A percentile compares a stretch with the other conserved stretches of the same genome.
These are phyloP conservation scores for Scolopax mira DNA, from an alignment of 2,113 vertebrate genomes.

Conservation along the genomic window DNA sequence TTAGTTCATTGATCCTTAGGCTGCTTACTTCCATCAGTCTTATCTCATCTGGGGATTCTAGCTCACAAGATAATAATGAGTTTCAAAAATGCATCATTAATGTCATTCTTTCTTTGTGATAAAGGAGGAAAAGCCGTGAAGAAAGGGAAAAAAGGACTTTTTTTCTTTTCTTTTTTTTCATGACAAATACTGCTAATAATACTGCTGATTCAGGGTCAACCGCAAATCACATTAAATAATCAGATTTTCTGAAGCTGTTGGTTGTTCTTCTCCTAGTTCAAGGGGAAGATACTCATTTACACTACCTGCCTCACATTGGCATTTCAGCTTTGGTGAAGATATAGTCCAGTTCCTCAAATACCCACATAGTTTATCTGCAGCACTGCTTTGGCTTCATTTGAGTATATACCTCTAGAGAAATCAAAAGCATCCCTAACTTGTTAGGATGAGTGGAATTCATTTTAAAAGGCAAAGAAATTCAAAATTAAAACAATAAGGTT, in stretches of 20 bases:
- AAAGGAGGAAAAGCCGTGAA: neutral
- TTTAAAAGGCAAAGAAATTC: neutral
- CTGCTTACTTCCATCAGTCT: neutral
- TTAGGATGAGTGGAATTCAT: neutral
- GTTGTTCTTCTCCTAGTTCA: neutral
- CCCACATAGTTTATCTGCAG: neutral
- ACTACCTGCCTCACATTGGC: neutral
- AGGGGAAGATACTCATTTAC: neutral
- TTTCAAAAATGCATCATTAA: neutral
- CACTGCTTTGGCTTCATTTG: neutral
- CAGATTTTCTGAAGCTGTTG: neutral
- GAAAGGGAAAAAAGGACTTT: rapidly evolving
- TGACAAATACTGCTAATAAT: neutral
- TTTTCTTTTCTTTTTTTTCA: neutral
- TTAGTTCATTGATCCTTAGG: neutral
- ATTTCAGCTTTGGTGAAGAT: neutral
- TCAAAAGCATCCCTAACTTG: neutral
- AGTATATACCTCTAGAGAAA: neutral
- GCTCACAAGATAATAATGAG: neutral
- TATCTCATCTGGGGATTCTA: neutral
- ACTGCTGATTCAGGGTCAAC: neutral
- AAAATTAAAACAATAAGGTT: neutral
- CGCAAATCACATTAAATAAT: neutral
- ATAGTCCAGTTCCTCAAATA: neutral
- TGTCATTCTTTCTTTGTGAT: neutral